Evolutionary conservation across 2,888 invertebrate genomes (phyloP).

Genomic region (Aphelenchoides bicaudatus): DNA sequence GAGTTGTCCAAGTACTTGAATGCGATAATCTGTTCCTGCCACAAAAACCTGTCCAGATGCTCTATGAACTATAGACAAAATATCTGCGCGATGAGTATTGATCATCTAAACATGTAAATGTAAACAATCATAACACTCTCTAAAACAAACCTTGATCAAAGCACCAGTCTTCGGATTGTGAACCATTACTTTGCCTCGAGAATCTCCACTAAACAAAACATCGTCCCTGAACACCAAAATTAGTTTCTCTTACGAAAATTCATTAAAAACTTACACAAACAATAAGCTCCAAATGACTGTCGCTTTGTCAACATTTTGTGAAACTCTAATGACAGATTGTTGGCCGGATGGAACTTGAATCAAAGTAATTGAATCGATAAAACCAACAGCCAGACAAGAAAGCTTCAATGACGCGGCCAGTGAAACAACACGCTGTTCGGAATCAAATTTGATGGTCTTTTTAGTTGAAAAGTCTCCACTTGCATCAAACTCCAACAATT

Average conservation of each 20-base stretch:
- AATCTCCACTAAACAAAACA: constrained; percentile 46
- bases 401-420: constrained; percentile 16
- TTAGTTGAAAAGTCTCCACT: not conserved
- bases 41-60: constrained; percentile 35
- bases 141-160: constrained; percentile 36
- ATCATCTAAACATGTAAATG: constrained; percentile 36
- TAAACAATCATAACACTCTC: constrained; percentile 13
- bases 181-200: constrained; percentile 45
- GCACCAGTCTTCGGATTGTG: constrained; percentile 42
- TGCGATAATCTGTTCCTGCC: constrained; percentile 51
- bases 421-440: constrained; percentile 13
- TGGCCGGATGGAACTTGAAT: constrained; percentile 19
- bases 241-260: constrained; percentile 9
- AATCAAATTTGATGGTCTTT: constrained; percentile 21
- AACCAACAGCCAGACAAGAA: constrained; percentile 24
- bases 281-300: constrained; percentile 49
- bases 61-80: constrained; percentile 37
- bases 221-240: constrained; percentile 28
- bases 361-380: constrained; percentile 25
- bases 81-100: constrained; percentile 41
- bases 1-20: constrained; percentile 38
- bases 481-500: constrained; percentile 19
- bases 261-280: constrained; percentile 33
- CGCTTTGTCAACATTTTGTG: constrained; percentile 26
- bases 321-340: constrained; percentile 19